These are phyloP conservation scores for Acanthurus lineatus DNA, from an alignment of 2,797 vertebrate genomes.

Conservation along the genomic window DNA sequence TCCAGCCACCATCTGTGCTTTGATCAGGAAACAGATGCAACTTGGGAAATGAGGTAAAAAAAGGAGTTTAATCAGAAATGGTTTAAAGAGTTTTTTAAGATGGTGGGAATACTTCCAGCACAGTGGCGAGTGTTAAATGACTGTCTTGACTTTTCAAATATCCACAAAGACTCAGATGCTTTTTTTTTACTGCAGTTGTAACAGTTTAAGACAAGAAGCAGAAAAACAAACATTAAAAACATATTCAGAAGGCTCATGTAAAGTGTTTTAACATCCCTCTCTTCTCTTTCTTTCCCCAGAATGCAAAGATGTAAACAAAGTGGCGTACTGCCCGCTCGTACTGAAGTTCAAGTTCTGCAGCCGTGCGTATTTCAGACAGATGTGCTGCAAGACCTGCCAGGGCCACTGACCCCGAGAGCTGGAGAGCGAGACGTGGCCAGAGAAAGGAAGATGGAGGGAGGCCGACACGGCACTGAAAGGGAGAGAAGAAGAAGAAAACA, in stretches of 20 bases:
- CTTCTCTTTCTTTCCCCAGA: slow-evolving; percentile 82
- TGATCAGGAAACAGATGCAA: neutral
- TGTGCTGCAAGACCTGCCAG: slow-evolving; percentile 99
- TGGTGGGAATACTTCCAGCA: too few species aligned
- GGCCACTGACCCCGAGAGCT: slow-evolving; percentile 90
- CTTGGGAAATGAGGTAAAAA: neutral
- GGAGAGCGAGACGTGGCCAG: slow-evolving; percentile 47
- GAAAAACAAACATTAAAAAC: too few species aligned
- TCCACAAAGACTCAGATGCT: too few species aligned
- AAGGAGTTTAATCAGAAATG: too few species aligned
- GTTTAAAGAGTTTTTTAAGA: too few species aligned
- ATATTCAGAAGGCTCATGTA: neutral
- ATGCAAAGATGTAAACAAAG: slow-evolving; percentile 99
- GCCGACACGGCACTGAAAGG: slow-evolving; percentile 49
- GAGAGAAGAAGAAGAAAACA: slow-evolving; percentile 38
- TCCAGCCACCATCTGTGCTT: neutral
- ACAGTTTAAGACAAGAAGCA: too few species aligned
- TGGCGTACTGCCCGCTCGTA: slow-evolving; percentile 99
- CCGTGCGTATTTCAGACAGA: slow-evolving; percentile 99
- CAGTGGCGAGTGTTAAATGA: too few species aligned
- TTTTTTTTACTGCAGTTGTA: too few species aligned
- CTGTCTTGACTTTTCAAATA: too few species aligned
- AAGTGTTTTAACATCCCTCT: neutral
- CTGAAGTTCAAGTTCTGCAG: slow-evolving; percentile 99
- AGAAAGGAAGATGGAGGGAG: slow-evolving; percentile 58